Percentiles rank a stretch among this genome's conserved stretches.
phyloP scores from a whole-genome alignment of 2,888 invertebrate genomes.

The Aspidiotus destructor region DNA sequence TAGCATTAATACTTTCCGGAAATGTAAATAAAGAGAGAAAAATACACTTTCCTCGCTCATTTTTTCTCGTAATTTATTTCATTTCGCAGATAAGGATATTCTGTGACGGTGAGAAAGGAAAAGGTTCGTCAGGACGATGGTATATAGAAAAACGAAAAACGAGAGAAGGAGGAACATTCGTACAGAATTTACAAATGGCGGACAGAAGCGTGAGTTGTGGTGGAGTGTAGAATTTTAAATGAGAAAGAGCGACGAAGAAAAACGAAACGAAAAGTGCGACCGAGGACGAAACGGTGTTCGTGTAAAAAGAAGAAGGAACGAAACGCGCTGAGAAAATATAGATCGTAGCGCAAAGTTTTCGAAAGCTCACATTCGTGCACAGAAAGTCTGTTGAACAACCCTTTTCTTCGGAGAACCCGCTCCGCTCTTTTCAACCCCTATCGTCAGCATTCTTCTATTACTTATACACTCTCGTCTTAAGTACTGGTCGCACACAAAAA shows the following conservation, averaged over 20 bases:
- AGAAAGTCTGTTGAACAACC: neutral
- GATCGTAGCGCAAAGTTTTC: constrained; percentile 9
- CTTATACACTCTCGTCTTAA: constrained; percentile 14
- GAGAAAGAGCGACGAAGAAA: constrained; percentile 20
- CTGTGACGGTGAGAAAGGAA: too few species aligned
- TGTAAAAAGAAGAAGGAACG: constrained; percentile 15
- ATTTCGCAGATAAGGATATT: too few species aligned
- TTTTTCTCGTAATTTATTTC: too few species aligned
- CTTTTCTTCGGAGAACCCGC: neutral
- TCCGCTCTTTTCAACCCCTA: neutral
- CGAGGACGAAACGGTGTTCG: neutral
- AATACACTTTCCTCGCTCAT: too few species aligned
- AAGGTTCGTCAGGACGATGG: too few species aligned
- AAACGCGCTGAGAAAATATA: constrained; percentile 27
- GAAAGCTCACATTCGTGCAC: constrained; percentile 1
- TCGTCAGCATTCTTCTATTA: neutral
- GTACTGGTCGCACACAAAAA: neutral
- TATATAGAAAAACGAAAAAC: too few species aligned
- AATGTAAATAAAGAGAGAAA: too few species aligned
- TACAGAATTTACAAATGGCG: constrained; percentile 13
- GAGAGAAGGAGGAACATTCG: neutral
- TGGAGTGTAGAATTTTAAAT: constrained; percentile 21
- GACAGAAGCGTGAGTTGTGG: constrained; percentile 2
- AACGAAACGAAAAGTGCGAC: neutral
- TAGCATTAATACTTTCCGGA: too few species aligned